Base-by-base conservation (phyloP, 2,113 vertebrate species). In the Perca flavescens region DNA sequence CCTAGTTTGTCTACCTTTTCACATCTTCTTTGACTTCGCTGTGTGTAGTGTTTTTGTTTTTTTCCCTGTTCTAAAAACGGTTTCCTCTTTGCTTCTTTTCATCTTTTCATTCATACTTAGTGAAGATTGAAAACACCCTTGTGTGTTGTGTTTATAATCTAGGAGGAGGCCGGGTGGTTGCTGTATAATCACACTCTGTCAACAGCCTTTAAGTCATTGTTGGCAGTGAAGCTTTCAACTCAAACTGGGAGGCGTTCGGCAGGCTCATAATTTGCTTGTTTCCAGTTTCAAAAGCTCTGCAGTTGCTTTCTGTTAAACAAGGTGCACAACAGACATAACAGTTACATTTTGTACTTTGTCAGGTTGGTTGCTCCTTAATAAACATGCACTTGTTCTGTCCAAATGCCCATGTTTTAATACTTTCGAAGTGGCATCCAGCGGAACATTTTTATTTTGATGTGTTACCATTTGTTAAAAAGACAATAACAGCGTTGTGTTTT, bases 181-280 rank as follows among this genome's bases (percentile, higher is more conserved):
- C 76, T 53, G 77, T 53, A 21, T 75, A 82, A 86, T 89, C 54
- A 0, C 70, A 21, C 76, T 75, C 66, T 81, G 75, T 91, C 88
- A 91, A 81, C 89, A 79, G 76, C 49, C 40, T 76, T 82, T 76
- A 75, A 86, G 50, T 83, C 70, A 75, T 77, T 85, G 86, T 92
- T 90, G 80, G 85, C 84, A 54, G 34, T 83, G 5, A 79, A 40
- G 82, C 36, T 65, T 34, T 68, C 34, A 2, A 31, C 73, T 78
- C 76, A 62, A 83, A 73, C 60, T 0, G 0, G 36, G 71, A 85
- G 49, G 71, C 17, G 80, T 86, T 86, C 36, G 56, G 82, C 77
- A 69, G 63, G 67, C 72, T 82, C 78, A 85, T 52, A 43, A 73
- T 80, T 36, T 49, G 57, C 62, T 74, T 57, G 46, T 80, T 84